Conservation (phyloP, 2,113 vertebrate genomes). For the Pterophyllum scalare region DNA sequence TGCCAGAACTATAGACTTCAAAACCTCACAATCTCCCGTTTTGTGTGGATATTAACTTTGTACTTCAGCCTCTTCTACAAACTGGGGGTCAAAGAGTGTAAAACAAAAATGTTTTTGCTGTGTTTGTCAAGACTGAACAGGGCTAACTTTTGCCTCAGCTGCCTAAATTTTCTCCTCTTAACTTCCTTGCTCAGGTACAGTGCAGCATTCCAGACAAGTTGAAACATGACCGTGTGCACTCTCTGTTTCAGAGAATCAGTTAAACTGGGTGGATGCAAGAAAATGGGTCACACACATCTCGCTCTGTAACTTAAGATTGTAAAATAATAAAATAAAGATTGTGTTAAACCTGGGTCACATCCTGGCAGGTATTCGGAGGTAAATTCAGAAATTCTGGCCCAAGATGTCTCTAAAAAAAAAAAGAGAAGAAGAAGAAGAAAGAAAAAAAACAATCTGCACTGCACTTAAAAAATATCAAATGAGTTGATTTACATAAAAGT, state of each 20-base stretch:
- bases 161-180: slow-evolving; percentile 19
- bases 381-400: background rate
- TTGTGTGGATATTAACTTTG: background rate
- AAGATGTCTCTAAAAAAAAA: no score
- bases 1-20: background rate
- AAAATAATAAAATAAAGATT: slow-evolving; percentile 13
- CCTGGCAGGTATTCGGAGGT: background rate
- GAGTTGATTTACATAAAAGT: slow-evolving; percentile 25
- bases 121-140: background rate
- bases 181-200: slow-evolving; percentile 30
- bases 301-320: slow-evolving; percentile 4
- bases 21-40: slow-evolving; percentile 6
- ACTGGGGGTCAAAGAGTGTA: background rate
- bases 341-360: slow-evolving; percentile 4
- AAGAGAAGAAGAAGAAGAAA: no score
- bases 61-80: background rate
- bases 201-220: slow-evolving; percentile 71
- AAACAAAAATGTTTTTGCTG: background rate
- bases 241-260: slow-evolving; percentile 41
- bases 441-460: background rate
- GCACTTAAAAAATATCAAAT: background rate
- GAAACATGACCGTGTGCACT: slow-evolving; percentile 43
- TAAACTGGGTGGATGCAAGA: slow-evolving; percentile 53
- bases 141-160: slow-evolving; percentile 8
- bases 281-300: slow-evolving; percentile 47